phyloP scores from a whole-genome alignment of 2,888 invertebrate species.

The Serrognathus titanus region DNA sequence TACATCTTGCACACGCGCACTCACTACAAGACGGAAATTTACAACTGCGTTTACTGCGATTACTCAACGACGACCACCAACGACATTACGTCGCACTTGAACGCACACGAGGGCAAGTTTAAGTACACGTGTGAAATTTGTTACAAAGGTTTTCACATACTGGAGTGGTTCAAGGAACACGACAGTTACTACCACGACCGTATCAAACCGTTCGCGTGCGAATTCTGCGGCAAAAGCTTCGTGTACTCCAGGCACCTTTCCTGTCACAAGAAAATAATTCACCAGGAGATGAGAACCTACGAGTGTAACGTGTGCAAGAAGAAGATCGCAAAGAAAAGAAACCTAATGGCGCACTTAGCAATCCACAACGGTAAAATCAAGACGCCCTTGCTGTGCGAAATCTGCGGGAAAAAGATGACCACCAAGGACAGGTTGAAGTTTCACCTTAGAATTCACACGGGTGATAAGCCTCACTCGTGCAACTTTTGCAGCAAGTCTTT shows the following conservation, averaged over 20 bases:
- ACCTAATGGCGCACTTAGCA: constrained; percentile 49
- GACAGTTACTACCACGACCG: constrained; percentile 40
- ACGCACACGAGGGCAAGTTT: constrained; percentile 48
- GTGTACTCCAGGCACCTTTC: neutral
- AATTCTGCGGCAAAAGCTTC: constrained; percentile 35
- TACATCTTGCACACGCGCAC: constrained; percentile 42
- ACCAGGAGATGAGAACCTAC: constrained; percentile 43
- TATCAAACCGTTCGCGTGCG: constrained; percentile 37
- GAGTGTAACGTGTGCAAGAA: constrained; percentile 61
- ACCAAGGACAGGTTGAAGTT: too few relatives aligned
- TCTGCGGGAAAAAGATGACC: too few relatives aligned
- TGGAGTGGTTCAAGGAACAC: constrained; percentile 27
- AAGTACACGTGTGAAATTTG: constrained; percentile 51
- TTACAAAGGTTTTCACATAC: constrained; percentile 51
- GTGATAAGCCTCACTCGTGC: constrained; percentile 49
- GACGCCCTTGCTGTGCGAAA: constrained; percentile 41
- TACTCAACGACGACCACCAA: constrained; percentile 38
- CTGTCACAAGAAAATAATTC: constrained; percentile 23
- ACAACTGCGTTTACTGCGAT: constrained; percentile 44
- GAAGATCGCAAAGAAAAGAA: constrained; percentile 52
- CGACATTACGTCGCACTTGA: constrained; percentile 43
- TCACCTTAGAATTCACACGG: too few relatives aligned
- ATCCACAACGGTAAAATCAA: constrained; percentile 37
- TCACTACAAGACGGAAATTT: constrained; percentile 41
- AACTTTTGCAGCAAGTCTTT: constrained; percentile 52